A percentile compares a stretch with the other conserved stretches of the same genome.
These are phyloP conservation scores for Anastatus disparis DNA, from an alignment of 1,140 invertebrate genomes.

Conservation along the genomic window DNA sequence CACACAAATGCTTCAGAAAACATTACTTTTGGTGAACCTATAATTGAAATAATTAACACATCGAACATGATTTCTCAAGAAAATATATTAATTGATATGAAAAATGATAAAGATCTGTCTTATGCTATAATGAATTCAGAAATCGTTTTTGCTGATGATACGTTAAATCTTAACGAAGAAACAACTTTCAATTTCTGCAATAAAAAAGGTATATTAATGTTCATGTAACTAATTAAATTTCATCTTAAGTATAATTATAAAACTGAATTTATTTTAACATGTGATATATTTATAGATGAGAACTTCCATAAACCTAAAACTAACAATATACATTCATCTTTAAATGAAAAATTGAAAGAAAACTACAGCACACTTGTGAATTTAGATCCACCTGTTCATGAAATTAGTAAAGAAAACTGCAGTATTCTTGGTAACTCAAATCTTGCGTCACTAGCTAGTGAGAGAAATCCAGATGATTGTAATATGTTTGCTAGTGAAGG, in stretches of 20 bases:
- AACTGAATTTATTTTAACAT: not conserved
- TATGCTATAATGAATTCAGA: not conserved
- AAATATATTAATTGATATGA: not conserved
- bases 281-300: conserved; percentile 12
- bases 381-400: not conserved
- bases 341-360: not conserved
- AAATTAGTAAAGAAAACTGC: conserved; percentile 13
- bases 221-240: not conserved
- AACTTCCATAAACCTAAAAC: conserved; percentile 14
- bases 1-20: no score
- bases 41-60: no score
- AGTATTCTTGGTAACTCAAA: not conserved
- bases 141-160: no score
- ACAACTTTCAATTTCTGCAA: no score
- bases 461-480: not conserved
- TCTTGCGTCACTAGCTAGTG: not conserved
- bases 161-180: no score
- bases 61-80: not conserved
- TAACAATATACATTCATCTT: not conserved
- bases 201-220: not conserved
- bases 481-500: conserved; percentile 2
- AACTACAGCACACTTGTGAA: not conserved
- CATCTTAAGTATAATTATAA: not conserved
- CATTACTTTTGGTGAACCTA: no score
- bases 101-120: not conserved